A percentile compares a stretch with the other conserved stretches of the same genome.
phyloP scores from a whole-genome alignment of 2,888 invertebrate species.

The Meganola albula region DNA sequence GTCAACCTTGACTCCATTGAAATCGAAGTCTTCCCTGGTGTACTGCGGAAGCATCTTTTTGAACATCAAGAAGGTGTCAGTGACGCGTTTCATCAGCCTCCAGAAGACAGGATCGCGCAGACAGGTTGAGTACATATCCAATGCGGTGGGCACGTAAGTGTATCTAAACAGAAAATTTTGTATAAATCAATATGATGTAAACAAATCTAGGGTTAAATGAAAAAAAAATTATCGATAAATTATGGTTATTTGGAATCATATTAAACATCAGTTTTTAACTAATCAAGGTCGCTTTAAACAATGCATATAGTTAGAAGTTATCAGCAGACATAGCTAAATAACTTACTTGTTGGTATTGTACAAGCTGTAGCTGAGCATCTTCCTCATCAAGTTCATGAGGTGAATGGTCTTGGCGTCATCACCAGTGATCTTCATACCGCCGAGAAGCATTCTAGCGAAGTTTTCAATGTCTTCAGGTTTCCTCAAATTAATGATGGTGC shows the following conservation, averaged over 20 bases:
- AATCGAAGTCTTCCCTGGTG: slow-evolving; percentile 77
- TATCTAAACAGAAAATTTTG: slow-evolving; percentile 45
- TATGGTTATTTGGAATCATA: no score
- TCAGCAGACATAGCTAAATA: no score
- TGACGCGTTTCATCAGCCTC: slow-evolving; percentile 80
- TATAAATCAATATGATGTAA: no score
- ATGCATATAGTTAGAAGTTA: no score
- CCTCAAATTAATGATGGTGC: slow-evolving; percentile 78
- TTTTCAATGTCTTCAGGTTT: slow-evolving; percentile 81
- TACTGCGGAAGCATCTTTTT: slow-evolving; percentile 79
- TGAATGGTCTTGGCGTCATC: slow-evolving; percentile 76
- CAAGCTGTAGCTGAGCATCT: slow-evolving; percentile 48
- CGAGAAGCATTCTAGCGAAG: slow-evolving; percentile 81
- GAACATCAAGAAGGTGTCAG: slow-evolving; percentile 76
- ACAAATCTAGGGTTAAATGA: no score
- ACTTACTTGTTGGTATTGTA: slow-evolving; percentile 65
- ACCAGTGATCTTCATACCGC: slow-evolving; percentile 74
- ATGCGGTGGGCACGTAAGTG: slow-evolving; percentile 76
- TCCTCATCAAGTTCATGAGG: slow-evolving; percentile 52
- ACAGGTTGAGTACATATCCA: slow-evolving; percentile 81
- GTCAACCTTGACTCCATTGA: slow-evolving; percentile 81
- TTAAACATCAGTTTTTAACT: no score
- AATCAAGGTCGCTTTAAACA: no score
- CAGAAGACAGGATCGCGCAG: slow-evolving; percentile 86
- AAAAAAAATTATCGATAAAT: no score